These are phyloP conservation scores for Leptarthrus brevirostris DNA, from an alignment of 2,888 invertebrate genomes.

Conservation along the genomic window DNA sequence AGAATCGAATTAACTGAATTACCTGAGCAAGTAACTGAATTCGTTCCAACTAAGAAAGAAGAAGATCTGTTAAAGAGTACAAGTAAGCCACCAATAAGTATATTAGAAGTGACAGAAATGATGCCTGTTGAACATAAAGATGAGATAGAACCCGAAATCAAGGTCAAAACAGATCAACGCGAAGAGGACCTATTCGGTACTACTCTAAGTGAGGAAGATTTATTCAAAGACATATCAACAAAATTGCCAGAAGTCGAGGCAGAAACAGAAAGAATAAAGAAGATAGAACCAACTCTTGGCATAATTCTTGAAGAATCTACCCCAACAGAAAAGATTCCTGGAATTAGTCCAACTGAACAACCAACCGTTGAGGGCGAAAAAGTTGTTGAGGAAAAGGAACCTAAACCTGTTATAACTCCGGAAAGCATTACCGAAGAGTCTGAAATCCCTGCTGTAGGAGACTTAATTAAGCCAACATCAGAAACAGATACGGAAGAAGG, in stretches of 20 bases:
- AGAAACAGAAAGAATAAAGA: not conserved
- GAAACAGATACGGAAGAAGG: not conserved
- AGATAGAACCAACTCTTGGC: not conserved
- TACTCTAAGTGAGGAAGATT: not conserved
- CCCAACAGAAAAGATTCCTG: not conserved
- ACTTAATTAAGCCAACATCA: not conserved
- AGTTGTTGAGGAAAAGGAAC: conserved; percentile 9
- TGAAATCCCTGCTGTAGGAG: not conserved
- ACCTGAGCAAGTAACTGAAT: not conserved
- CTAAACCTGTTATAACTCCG: not conserved
- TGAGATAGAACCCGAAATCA: not conserved
- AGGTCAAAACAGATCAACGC: not conserved
- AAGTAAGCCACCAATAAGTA: not conserved
- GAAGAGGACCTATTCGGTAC: not conserved
- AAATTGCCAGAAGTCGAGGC: not conserved
- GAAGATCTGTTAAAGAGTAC: not conserved
- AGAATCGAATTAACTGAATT: not conserved
- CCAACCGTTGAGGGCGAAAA: not conserved
- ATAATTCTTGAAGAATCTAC: not conserved
- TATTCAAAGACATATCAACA: not conserved
- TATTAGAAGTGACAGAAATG: not conserved
- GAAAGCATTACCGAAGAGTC: not conserved
- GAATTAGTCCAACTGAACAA: not conserved
- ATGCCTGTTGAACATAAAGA: not conserved
- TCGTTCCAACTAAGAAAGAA: not conserved